Percentiles rank a stretch among this genome's conserved stretches.
phyloP scores from a whole-genome alignment of 2,888 invertebrate species.

The Oscheius sp. region DNA sequence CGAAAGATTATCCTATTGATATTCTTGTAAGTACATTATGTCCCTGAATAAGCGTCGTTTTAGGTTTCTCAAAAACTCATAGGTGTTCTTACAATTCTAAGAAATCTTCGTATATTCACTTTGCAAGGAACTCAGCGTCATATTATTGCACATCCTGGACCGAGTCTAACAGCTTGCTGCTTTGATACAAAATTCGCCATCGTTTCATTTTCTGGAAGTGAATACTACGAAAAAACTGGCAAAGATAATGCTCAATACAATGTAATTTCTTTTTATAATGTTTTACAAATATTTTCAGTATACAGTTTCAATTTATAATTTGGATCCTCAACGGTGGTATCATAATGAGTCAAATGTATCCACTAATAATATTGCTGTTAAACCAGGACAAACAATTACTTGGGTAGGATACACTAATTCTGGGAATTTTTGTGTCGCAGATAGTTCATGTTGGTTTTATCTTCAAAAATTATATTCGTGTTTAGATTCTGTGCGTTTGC shows the following conservation, averaged over 20 bases:
- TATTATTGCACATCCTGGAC: constrained; percentile 80
- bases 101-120: constrained; percentile 86
- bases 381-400: constrained; percentile 45
- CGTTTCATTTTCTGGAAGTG: constrained; percentile 79
- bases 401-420: constrained; percentile 61
- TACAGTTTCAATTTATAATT: constrained; percentile 41
- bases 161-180: constrained; percentile 81
- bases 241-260: constrained; percentile 28
- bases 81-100: constrained; percentile 83
- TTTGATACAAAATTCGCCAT: constrained; percentile 79
- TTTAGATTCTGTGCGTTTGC: constrained; percentile 47
- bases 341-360: constrained; percentile 25
- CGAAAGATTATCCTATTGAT: constrained; percentile 82
- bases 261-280: constrained; percentile 1
- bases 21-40: constrained; percentile 33
- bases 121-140: constrained; percentile 88
- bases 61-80: constrained; percentile 80
- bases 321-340: constrained; percentile 44
- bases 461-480: not conserved
- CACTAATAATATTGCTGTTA: constrained; percentile 41
- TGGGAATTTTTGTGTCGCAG: constrained; percentile 64
- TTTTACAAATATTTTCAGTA: constrained; percentile 38
- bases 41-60: not conserved
- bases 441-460: constrained; percentile 43
- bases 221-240: constrained; percentile 41